These are phyloP conservation scores for Leptodactylus fallax DNA, from an alignment of 2,797 vertebrate genomes.

Conservation along the genomic window DNA sequence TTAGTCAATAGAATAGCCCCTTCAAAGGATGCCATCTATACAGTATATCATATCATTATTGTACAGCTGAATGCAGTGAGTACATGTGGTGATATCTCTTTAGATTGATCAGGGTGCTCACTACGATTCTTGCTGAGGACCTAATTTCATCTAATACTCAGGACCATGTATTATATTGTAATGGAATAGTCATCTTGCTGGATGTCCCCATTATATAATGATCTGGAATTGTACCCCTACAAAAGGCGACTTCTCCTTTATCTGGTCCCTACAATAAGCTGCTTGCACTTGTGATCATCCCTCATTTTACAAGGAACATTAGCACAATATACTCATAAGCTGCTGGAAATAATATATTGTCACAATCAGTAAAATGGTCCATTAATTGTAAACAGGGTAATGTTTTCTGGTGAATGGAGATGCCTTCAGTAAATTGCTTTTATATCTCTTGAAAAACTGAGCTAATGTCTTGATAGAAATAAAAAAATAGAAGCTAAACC, in stretches of 20 bases:
- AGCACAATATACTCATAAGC: conserved; percentile 6
- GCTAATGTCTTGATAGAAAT: conserved; percentile 22
- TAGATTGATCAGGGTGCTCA: too few relatives aligned
- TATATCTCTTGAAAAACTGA: not conserved
- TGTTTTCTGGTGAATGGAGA: conserved; percentile 1
- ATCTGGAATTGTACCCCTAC: not conserved
- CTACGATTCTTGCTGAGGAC: not conserved
- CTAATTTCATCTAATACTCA: not conserved
- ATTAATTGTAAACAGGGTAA: conserved; percentile 15
- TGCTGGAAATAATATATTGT: conserved; percentile 23
- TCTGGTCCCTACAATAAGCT: not conserved
- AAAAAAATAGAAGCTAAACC: conserved; percentile 32
- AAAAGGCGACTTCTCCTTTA: not conserved
- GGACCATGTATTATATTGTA: not conserved
- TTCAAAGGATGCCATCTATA: too few relatives aligned
- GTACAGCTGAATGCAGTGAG: too few relatives aligned
- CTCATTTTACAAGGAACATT: conserved; percentile 1
- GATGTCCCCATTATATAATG: not conserved
- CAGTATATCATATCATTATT: too few relatives aligned
- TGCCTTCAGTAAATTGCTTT: conserved; percentile 18
- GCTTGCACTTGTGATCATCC: not conserved
- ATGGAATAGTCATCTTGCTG: not conserved
- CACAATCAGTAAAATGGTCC: conserved; percentile 8
- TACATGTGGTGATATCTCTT: too few relatives aligned
- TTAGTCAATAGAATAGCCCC: too few relatives aligned